Conservation (phyloP, 2,113 vertebrate genomes). For the Rattus rattus region DNA sequence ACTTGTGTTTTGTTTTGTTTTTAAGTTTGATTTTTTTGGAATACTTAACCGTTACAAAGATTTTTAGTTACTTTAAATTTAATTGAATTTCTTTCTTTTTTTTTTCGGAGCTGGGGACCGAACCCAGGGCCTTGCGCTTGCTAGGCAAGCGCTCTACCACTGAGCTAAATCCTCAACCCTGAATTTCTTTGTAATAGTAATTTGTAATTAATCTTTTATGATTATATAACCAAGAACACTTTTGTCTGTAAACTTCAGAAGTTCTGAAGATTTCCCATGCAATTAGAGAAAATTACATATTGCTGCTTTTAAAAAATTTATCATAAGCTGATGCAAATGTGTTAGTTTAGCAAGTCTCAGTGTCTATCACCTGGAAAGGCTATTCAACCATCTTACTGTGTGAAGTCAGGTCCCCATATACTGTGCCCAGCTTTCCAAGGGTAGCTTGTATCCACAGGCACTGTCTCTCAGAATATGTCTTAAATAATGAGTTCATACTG, state of each 20-base stretch:
- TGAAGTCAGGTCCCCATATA: not conserved
- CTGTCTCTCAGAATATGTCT: not conserved
- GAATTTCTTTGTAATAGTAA: conserved; percentile 11
- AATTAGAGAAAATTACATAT: conserved; percentile 50
- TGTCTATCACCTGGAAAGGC: not conserved
- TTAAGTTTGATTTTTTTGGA: conserved; percentile 40
- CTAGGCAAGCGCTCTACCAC: too few relatives aligned
- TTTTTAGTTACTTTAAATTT: conserved; percentile 24
- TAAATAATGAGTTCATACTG: conserved; percentile 36
- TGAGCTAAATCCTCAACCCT: too few relatives aligned
- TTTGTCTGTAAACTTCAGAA: conserved; percentile 68
- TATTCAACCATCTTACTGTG: conserved; percentile 11
- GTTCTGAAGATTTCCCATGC: conserved; percentile 53
- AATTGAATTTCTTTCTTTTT: conserved; percentile 23
- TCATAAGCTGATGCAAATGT: conserved; percentile 42
- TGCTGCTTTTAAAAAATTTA: conserved; percentile 57
- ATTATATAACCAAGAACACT: conserved; percentile 39
- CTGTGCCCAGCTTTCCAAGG: not conserved
- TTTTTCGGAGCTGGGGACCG: too few relatives aligned
- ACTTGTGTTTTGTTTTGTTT: not conserved
- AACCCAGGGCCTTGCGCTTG: too few relatives aligned
- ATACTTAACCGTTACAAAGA: not conserved
- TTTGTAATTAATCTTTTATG: conserved; percentile 20
- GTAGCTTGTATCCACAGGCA: not conserved
- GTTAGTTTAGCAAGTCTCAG: conserved; percentile 57